Percentiles rank a stretch among this genome's conserved stretches.
Conservation (phyloP, 2,888 invertebrate genomes). For the Geophilus truncorum region DNA sequence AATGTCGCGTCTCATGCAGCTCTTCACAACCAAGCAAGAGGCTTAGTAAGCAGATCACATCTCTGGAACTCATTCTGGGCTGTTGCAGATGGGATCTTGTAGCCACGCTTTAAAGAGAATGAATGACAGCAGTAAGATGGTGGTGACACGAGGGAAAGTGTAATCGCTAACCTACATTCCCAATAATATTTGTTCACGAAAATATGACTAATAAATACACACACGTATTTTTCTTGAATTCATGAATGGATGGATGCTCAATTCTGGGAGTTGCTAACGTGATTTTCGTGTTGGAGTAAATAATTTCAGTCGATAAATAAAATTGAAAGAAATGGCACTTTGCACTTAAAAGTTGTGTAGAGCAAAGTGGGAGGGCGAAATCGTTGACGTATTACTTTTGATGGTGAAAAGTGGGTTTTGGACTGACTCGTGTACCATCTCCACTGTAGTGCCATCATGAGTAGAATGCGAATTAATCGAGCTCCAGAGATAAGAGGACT, state of each 20-base stretch:
- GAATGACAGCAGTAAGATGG: neutral
- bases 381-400: neutral
- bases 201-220: neutral
- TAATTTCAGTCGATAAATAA: neutral
- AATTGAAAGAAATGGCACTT: neutral
- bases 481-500: neutral
- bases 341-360: too few species aligned
- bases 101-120: neutral
- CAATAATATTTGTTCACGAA: neutral
- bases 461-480: neutral
- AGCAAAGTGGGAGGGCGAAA: too few species aligned
- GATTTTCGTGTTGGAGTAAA: too few species aligned
- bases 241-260: too few species aligned
- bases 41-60: conserved; percentile 16
- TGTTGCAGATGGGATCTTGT: neutral
- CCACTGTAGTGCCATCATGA: neutral
- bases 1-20: conserved; percentile 4
- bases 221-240: neutral
- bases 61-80: neutral
- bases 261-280: too few species aligned
- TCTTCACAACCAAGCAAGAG: conserved; percentile 9
- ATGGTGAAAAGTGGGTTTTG: neutral
- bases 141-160: neutral
- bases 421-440: neutral
- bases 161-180: neutral